These are phyloP conservation scores for Paratilapia polleni DNA, from an alignment of 2,113 vertebrate genomes.

Conservation along the genomic window DNA sequence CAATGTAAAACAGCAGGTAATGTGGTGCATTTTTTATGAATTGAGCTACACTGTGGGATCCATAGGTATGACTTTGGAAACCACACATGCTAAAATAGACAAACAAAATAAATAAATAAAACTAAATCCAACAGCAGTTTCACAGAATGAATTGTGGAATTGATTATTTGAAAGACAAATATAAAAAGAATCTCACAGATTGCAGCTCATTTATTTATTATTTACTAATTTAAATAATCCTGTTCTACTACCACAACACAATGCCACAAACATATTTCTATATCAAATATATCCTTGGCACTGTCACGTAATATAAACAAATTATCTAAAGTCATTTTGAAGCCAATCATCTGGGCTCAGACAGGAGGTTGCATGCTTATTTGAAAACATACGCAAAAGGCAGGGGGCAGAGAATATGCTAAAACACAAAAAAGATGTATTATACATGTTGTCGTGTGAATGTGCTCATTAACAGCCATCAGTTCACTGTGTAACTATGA, in stretches of 20 bases:
- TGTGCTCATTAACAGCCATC: constrained; percentile 11
- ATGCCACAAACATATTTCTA: neutral
- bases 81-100: neutral
- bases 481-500: constrained; percentile 31
- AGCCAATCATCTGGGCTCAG: neutral
- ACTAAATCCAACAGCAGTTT: neutral
- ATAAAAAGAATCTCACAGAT: constrained; percentile 32
- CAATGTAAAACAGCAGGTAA: constrained; percentile 19
- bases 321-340: neutral
- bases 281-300: neutral
- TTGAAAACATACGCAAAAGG: neutral
- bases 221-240: constrained; percentile 27
- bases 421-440: constrained; percentile 23
- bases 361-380: neutral
- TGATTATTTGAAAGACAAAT: neutral
- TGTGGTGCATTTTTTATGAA: neutral
- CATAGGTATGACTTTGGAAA: neutral
- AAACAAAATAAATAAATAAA: neutral
- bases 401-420: neutral
- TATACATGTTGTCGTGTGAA: neutral
- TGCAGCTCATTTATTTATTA: constrained; percentile 29
- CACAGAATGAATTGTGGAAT: neutral
- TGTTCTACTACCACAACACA: constrained; percentile 7
- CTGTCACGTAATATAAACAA: neutral
- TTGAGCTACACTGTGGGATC: neutral